A percentile compares a stretch with the other conserved stretches of the same genome.
Conservation (phyloP, 2,797 vertebrate genomes). For the Tragopan temminckii region DNA sequence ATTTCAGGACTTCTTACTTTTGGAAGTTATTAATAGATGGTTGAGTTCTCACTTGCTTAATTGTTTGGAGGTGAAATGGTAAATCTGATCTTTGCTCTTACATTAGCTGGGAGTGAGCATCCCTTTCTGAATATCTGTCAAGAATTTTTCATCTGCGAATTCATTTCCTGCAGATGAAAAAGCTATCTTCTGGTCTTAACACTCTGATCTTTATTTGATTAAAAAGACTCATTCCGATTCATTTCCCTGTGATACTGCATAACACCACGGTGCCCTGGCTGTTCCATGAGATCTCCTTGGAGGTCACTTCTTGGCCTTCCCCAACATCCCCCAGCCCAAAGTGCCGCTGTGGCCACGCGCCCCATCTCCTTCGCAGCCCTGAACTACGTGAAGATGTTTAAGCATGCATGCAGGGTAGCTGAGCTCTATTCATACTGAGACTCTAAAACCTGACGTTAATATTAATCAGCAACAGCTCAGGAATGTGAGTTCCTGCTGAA, state of each 20-base stretch:
- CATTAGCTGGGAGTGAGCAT: constrained; percentile 35
- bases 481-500: not conserved
- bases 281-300: constrained; percentile 24
- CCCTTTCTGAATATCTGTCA: not conserved
- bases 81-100: constrained; percentile 43
- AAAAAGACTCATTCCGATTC: constrained; percentile 66
- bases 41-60: constrained; percentile 41
- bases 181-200: constrained; percentile 41
- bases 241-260: constrained; percentile 37
- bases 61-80: constrained; percentile 61
- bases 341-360: not conserved
- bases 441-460: constrained; percentile 67
- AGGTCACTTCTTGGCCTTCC: constrained; percentile 26
- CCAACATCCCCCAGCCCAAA: not conserved
- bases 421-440: constrained; percentile 50
- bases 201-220: constrained; percentile 70
- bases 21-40: not conserved
- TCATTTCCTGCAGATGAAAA: constrained; percentile 55
- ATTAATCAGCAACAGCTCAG: constrained; percentile 54
- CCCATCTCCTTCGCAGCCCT: not conserved
- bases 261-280: not conserved
- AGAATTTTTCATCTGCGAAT: constrained; percentile 46
- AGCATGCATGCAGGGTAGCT: constrained; percentile 53
- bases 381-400: constrained; percentile 26
- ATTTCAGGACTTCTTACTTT: constrained; percentile 57